Evolutionary conservation across 2,888 invertebrate genomes (phyloP).

Genomic region (Agriopis leucophaearia): DNA sequence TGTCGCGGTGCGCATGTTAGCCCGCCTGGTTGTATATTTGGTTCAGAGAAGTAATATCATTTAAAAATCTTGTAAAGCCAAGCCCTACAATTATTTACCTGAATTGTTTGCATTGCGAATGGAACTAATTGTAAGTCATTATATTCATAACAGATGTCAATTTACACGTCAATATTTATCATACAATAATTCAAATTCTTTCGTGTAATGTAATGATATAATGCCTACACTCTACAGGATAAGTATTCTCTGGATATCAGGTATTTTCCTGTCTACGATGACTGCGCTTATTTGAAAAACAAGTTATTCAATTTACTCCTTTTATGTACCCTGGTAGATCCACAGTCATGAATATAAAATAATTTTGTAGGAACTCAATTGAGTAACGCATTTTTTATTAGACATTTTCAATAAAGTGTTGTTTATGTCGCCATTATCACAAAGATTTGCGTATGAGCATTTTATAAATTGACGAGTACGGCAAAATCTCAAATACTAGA

Average conservation of each 20-base stretch:
- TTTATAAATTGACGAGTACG: too few species aligned
- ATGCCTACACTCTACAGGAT: neutral
- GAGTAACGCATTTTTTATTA: conserved; percentile 36
- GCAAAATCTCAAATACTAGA: too few species aligned
- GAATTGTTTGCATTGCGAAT: neutral
- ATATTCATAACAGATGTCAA: too few species aligned
- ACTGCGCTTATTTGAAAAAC: conserved; percentile 1
- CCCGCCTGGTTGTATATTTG: too few species aligned
- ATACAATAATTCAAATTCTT: too few species aligned
- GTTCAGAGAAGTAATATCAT: too few species aligned
- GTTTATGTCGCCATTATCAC: conserved; percentile 19
- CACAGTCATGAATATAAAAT: conserved; percentile 28
- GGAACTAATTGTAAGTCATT: too few species aligned
- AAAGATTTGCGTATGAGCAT: too few species aligned
- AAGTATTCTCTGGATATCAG: neutral
- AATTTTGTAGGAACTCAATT: conserved; percentile 19
- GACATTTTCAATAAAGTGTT: conserved; percentile 32
- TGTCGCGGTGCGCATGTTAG: too few species aligned
- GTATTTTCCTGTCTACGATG: neutral
- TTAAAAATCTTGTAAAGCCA: too few species aligned
- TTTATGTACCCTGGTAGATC: conserved; percentile 9
- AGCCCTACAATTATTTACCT: neutral
- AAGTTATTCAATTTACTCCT: conserved; percentile 17
- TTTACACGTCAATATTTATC: too few species aligned
- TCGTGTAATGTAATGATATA: neutral